These are phyloP conservation scores for Deilephila porcellus DNA, from an alignment of 2,888 invertebrate species.

Conservation along the genomic window DNA sequence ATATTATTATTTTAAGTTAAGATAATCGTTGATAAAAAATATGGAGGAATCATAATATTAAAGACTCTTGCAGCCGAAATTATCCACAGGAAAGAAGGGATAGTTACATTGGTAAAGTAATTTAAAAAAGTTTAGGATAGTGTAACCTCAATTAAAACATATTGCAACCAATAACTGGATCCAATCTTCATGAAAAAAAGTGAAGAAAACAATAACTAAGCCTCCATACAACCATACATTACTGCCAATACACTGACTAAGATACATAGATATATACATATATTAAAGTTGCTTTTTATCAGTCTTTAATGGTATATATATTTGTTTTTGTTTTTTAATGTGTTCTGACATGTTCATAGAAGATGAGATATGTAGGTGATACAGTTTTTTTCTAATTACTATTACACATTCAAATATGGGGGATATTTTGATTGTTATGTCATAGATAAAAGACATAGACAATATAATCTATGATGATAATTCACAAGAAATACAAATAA, in stretches of 20 bases:
- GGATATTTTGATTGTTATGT: background rate
- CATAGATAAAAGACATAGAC: background rate
- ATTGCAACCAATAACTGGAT: too few relatives aligned
- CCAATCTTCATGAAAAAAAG: background rate
- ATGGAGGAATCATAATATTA: too few relatives aligned
- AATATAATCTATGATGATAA: background rate
- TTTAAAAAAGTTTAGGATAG: too few relatives aligned
- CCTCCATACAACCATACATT: slow-evolving; percentile 19
- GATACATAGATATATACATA: slow-evolving; percentile 36
- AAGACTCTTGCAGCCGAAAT: too few relatives aligned
- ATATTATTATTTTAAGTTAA: too few relatives aligned
- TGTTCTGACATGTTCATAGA: slow-evolving; percentile 28
- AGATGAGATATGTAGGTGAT: slow-evolving; percentile 26
- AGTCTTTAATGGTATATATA: slow-evolving; percentile 50
- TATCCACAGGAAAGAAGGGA: too few relatives aligned
- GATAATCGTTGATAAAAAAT: too few relatives aligned
- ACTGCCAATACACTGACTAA: slow-evolving; percentile 26
- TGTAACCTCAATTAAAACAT: too few relatives aligned
- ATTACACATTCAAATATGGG: background rate
- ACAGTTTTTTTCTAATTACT: background rate
- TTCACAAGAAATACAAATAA: background rate
- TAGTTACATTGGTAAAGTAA: too few relatives aligned
- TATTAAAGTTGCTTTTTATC: slow-evolving; percentile 45
- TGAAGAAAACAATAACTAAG: background rate
- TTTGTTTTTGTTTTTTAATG: background rate